Conservation (phyloP, 30 jellyfish, hydroid and myxozoan genomes). For the Mastigias papua region DNA sequence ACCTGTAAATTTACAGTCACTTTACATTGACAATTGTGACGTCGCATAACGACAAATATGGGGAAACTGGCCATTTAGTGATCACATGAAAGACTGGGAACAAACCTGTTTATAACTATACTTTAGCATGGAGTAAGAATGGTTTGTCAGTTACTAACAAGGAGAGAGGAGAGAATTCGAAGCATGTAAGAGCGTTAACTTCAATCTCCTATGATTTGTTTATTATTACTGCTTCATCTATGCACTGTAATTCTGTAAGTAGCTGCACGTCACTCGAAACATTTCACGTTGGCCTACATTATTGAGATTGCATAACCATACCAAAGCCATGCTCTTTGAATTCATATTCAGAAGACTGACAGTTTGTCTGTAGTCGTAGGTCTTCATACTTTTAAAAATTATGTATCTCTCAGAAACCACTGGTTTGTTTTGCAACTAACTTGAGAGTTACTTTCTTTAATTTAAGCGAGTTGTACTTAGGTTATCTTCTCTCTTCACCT, state of each 20-base stretch:
- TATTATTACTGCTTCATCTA: too few species aligned
- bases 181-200: neutral
- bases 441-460: neutral
- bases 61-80: conserved; percentile 8
- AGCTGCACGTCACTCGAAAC: too few species aligned
- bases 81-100: conserved; percentile 12
- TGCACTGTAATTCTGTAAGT: too few species aligned
- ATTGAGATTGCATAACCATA: too few species aligned
- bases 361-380: neutral
- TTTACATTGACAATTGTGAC: neutral
- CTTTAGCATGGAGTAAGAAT: neutral
- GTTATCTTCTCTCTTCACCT: neutral
- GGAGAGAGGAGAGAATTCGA: neutral
- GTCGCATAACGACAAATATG: neutral
- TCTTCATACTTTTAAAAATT: neutral
- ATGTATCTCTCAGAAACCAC: too few species aligned
- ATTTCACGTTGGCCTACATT: too few species aligned
- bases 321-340: too few species aligned
- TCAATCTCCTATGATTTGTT: too few species aligned
- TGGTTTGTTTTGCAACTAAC: neutral
- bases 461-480: too few species aligned
- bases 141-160: neutral
- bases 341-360: too few species aligned
- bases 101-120: neutral
- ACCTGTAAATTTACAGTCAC: neutral